Conservation (phyloP, 2,888 invertebrate genomes). For the Sarcophaga carnaria region DNA sequence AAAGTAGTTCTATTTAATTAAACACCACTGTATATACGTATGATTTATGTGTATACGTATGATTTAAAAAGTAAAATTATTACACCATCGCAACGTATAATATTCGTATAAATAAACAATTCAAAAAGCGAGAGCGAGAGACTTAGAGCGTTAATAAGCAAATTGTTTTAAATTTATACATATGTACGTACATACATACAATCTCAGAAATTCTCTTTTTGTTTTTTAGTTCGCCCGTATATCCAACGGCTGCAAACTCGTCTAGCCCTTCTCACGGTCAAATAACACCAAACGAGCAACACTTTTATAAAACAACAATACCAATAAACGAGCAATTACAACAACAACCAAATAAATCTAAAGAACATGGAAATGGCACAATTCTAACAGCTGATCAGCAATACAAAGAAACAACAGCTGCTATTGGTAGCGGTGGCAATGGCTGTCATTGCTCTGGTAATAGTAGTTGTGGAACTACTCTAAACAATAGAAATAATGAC, state of each 20-base stretch:
- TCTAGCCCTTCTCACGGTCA: constrained; percentile 77
- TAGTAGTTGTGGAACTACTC: constrained; percentile 4
- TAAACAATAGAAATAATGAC: constrained; percentile 61
- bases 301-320: constrained; percentile 70
- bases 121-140: too few relatives aligned
- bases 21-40: too few relatives aligned
- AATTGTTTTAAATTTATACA: neutral
- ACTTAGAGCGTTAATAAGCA: too few relatives aligned
- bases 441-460: neutral
- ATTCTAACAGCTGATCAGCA: constrained; percentile 62
- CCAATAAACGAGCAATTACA: constrained; percentile 69
- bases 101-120: too few relatives aligned
- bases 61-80: too few relatives aligned
- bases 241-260: constrained; percentile 78
- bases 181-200: neutral
- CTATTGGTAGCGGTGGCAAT: constrained; percentile 8
- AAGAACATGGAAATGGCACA: constrained; percentile 56
- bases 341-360: constrained; percentile 72
- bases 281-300: constrained; percentile 75
- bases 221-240: constrained; percentile 75
- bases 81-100: too few relatives aligned
- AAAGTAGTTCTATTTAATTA: too few relatives aligned
- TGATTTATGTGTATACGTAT: too few relatives aligned
- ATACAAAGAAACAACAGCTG: constrained; percentile 45
- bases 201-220: constrained; percentile 33